Base-by-base conservation (phyloP, 2,113 vertebrate species). In the Buteo buteo region DNA sequence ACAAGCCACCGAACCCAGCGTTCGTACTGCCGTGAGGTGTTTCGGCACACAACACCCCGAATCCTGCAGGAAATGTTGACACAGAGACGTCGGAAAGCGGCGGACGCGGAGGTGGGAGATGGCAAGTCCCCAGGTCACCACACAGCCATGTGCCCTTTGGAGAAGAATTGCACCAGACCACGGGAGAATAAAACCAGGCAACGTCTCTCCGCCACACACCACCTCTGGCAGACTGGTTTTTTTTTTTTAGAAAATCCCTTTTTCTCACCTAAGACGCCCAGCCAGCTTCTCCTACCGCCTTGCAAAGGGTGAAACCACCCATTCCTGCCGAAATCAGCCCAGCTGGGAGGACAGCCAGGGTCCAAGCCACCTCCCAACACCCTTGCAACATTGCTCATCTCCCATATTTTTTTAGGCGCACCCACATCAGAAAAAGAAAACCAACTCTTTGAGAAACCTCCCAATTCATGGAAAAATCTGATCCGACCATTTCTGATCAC, bases 111-210 rank as follows among this genome's bases (percentile, higher is more conserved):
- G 65, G 24, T 76, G 80, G 76, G 61, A 67, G 52, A 19, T 7
- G 49, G 7, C 25, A 28, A 18, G 38, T 6, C 28, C 42, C 57
- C 32, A 22, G 19, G 31, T 38, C 49, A 34, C 24, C 24, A 3
- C 29, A 7, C 20, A 45, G 49, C 62, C 26, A 69, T 32, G 42
- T 3, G 11, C 22, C 73, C 61, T 82, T 24, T 57, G 74, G 42
- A 91, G 66, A 34, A 67, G 62, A 71, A 72, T 1, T 7, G 13
- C 25, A 67, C 19, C n/a, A 69, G 22, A 20, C 14, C 66, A 44
- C 0, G 1, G 52, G 11, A 49, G 16, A 77, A 29, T 17, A 50
- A 76, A 64, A n/a, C 8, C 25, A 47, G 26, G 18, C 0, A 2
- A 24, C 57, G 5, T 50, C 69, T 70, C 62, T 69, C 44, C 15